phyloP scores from a whole-genome alignment of 2,113 vertebrate species.

The Hydrochoerus hydrochaeris region DNA sequence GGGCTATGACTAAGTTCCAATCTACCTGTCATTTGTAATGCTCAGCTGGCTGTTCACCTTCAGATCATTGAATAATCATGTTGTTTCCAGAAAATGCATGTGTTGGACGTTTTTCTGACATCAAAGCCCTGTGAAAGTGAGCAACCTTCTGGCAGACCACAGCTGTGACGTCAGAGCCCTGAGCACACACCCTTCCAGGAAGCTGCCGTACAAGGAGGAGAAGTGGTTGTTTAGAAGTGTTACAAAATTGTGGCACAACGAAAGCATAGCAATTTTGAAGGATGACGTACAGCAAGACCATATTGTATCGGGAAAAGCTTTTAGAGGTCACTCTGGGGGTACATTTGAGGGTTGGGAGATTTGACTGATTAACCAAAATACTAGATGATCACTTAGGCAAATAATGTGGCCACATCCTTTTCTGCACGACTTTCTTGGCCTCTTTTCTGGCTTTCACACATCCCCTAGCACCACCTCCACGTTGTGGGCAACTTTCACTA shows the following conservation, averaged over 20 bases:
- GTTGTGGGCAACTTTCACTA: background rate
- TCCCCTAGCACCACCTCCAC: background rate
- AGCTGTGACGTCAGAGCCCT: background rate
- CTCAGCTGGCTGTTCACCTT: background rate
- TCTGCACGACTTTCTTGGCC: background rate
- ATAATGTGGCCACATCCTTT: background rate
- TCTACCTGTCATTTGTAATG: background rate
- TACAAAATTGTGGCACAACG: background rate
- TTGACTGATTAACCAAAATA: background rate
- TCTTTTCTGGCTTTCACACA: background rate
- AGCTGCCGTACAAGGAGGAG: background rate
- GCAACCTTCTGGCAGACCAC: background rate
- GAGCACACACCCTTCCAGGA: background rate
- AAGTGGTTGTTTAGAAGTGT: background rate
- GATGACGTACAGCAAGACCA: background rate
- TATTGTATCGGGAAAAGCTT: background rate
- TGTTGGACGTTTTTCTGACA: background rate
- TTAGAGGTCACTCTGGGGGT: background rate
- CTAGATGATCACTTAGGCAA: background rate
- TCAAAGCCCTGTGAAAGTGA: background rate
- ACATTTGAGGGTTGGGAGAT: background rate
- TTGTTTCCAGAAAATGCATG: background rate
- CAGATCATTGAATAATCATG: background rate
- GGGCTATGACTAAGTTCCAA: background rate
- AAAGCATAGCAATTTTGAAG: background rate